Conservation (phyloP, 2,113 vertebrate species). For the Actenoides hombroni region DNA sequence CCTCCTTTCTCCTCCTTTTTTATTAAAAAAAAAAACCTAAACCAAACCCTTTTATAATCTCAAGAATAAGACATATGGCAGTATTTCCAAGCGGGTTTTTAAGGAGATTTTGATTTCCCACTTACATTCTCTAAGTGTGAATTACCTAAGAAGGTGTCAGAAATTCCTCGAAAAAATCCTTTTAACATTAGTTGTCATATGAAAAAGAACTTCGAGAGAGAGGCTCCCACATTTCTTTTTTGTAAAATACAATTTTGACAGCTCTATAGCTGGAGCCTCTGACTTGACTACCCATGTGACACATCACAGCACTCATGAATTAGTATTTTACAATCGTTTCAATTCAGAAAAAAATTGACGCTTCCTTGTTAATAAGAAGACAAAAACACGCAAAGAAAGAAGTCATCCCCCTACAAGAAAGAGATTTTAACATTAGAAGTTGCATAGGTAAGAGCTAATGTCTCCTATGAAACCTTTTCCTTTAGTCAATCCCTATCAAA, state of each 20-base stretch:
- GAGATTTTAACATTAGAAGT: background rate
- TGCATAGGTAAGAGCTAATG: background rate
- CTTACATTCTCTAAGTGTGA: conserved; percentile 23
- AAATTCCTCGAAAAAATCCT: conserved; percentile 43
- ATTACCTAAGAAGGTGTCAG: conserved; percentile 32
- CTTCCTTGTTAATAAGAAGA: background rate
- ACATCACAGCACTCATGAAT: background rate
- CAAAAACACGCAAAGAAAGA: background rate
- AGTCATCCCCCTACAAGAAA: background rate
- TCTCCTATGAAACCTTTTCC: background rate
- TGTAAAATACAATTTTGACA: background rate
- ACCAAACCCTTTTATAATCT: background rate
- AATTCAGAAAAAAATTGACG: background rate
- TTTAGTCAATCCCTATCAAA: background rate
- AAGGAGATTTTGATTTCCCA: conserved; percentile 31
- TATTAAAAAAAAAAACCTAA: background rate
- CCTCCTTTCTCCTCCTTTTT: background rate
- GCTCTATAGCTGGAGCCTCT: background rate
- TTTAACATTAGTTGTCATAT: background rate
- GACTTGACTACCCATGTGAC: background rate
- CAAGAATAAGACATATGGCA: conserved; percentile 39
- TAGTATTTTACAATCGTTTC: background rate
- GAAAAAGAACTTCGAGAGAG: background rate
- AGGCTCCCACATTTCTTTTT: background rate
- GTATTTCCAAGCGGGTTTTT: conserved; percentile 20